phyloP scores from a whole-genome alignment of 2,113 vertebrate species.

The Anolis carolinensis region DNA sequence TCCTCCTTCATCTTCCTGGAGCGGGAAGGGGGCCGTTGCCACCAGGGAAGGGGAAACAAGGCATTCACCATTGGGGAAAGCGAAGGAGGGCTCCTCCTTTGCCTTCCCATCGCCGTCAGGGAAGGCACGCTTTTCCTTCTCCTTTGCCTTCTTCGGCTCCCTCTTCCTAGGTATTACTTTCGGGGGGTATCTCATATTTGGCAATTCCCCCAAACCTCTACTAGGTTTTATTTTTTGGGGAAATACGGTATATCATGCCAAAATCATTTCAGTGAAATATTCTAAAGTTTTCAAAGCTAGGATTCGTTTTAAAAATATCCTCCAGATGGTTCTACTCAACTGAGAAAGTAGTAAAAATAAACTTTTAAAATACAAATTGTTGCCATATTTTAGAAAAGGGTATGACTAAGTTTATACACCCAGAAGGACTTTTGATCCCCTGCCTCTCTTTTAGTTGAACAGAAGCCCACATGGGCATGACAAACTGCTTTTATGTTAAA shows the following conservation, averaged over 20 bases:
- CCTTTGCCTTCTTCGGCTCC: no score
- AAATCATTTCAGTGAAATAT: slow-evolving; percentile 15
- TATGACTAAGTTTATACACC: neutral
- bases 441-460: neutral
- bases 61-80: no score
- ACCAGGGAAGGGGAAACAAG: no score
- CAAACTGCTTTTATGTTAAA: neutral
- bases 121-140: no score
- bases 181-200: no score
- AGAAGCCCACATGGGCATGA: neutral
- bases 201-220: no score
- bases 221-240: no score
- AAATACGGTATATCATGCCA: neutral
- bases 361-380: slow-evolving; percentile 5
- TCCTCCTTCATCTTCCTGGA: no score
- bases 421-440: neutral
- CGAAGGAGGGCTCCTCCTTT: no score
- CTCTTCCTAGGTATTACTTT: no score
- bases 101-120: no score
- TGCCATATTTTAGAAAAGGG: neutral
- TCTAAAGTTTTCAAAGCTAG: slow-evolving; percentile 10
- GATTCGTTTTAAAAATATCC: slow-evolving; percentile 5
- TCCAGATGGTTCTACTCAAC: slow-evolving; percentile 16
- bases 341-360: slow-evolving; percentile 17
- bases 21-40: no score